A percentile compares a stretch with the other conserved stretches of the same genome.
Evolutionary conservation across 2,113 vertebrate species (phyloP).

Genomic region (Anhinga rufa): DNA sequence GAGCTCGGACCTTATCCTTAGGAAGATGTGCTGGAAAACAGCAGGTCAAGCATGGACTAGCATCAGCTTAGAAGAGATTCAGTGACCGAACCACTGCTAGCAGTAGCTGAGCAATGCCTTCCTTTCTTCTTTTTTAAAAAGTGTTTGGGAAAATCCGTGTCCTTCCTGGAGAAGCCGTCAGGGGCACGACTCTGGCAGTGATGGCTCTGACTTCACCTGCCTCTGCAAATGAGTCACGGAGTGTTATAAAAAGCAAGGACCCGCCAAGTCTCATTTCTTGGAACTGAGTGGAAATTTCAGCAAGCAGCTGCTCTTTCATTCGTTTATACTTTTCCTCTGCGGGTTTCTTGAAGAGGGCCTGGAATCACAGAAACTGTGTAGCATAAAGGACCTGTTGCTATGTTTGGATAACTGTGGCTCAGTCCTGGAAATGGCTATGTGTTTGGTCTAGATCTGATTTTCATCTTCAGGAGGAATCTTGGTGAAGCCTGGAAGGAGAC

Average conservation of each 20-base stretch:
- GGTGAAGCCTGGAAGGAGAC: background rate
- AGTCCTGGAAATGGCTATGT: background rate
- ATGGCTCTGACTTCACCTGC: slow-evolving; percentile 38
- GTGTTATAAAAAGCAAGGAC: slow-evolving; percentile 10
- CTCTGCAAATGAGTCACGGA: slow-evolving; percentile 5
- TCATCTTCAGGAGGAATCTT: background rate
- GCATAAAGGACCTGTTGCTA: background rate
- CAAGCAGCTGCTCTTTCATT: background rate
- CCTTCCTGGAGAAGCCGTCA: background rate
- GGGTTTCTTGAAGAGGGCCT: background rate
- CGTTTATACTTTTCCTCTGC: background rate
- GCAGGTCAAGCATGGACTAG: background rate
- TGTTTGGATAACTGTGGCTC: background rate
- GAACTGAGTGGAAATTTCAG: background rate
- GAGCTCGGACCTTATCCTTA: background rate
- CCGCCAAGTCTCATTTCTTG: slow-evolving; percentile 27
- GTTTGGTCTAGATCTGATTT: background rate
- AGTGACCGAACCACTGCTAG: background rate
- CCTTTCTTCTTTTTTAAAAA: background rate
- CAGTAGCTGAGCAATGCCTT: background rate
- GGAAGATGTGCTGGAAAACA: background rate
- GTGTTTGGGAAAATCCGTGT: background rate
- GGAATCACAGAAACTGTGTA: background rate
- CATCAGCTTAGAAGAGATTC: background rate
- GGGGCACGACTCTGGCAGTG: background rate